Base-by-base conservation (phyloP, 2,888 invertebrate genomes). In the Polydrusus pterygomalis region DNA sequence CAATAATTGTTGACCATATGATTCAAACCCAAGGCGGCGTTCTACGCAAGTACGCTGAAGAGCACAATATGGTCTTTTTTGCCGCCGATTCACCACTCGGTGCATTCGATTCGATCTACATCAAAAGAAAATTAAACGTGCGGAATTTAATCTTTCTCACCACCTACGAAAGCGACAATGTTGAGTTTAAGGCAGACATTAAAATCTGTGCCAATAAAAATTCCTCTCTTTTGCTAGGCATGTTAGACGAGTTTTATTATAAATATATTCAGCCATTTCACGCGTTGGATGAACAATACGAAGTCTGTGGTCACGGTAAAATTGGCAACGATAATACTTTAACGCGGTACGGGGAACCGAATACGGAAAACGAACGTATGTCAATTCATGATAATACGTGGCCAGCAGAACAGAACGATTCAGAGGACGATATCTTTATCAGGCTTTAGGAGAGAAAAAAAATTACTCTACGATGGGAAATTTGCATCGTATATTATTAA, bases 121-220 rank as follows among this genome's bases (percentile, higher is more conserved):
- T 47, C 15, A 47, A 47, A 15, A n/a, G 47, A 5, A 47, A 47
- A 47, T 47, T 47, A 8, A 47, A 47, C 47, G 47, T 47, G 15
- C 47, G 47, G 2, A 47, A 47, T 47, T 47, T 47, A 47, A 47
- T 47, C 15, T 47, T 47, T 15, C 3, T 47, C 8, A 47, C 47
- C 2, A 47, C 15, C 2, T 47, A 47, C 15, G 47, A 47, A 15
- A 47, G 15, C 47, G 8, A 1, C 15, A 47, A 47, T 47, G 8
- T 47, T 8, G 47, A 47, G 2, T 47, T 47, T 47, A 60, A 60
- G 34, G 60, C 38, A 15, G 60, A 60, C 15, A 60, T 60, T 60
- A 60, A 60, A 60, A 60, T 60, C 38, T 60, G 60, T 15, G 60
- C 60, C 10, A 60, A 60, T 38, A 38, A 30, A 15, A 60, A 60